phyloP scores from a whole-genome alignment of 2,797 vertebrate genomes.

The Typhlichthys subterraneus region DNA sequence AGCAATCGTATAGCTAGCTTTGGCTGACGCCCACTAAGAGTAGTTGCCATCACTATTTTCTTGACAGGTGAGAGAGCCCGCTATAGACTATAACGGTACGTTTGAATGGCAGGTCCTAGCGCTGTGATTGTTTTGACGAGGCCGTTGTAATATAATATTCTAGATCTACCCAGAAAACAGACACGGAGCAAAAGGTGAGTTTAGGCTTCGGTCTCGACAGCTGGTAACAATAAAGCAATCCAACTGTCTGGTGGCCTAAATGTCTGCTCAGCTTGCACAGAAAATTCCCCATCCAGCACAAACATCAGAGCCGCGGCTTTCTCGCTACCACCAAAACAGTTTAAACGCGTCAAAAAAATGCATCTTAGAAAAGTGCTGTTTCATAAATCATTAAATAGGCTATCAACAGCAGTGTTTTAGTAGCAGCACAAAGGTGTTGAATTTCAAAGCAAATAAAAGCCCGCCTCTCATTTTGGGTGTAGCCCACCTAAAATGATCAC shows the following conservation, averaged over 20 bases:
- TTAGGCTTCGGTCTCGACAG: slow-evolving; percentile 71
- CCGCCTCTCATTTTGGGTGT: slow-evolving; percentile 64
- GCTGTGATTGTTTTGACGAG: slow-evolving; percentile 62
- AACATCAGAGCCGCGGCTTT: slow-evolving; percentile 64
- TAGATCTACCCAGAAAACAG: slow-evolving; percentile 60
- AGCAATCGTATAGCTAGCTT: neutral
- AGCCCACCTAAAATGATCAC: slow-evolving; percentile 55
- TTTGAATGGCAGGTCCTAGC: slow-evolving; percentile 63
- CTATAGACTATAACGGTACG: slow-evolving; percentile 22
- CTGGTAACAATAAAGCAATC: slow-evolving; percentile 82
- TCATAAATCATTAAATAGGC: slow-evolving; percentile 54
- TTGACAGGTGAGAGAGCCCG: slow-evolving; percentile 49
- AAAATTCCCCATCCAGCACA: slow-evolving; percentile 80
- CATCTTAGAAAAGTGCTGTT: slow-evolving; percentile 47
- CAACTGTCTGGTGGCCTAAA: slow-evolving; percentile 77
- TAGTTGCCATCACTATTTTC: slow-evolving; percentile 31
- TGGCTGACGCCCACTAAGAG: slow-evolving; percentile 8
- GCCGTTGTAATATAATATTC: slow-evolving; percentile 65
- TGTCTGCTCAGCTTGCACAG: slow-evolving; percentile 78
- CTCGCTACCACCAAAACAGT: slow-evolving; percentile 67
- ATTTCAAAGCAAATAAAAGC: slow-evolving; percentile 57
- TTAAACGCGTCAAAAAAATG: slow-evolving; percentile 65
- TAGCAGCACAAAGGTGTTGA: slow-evolving; percentile 42
- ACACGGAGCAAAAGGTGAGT: slow-evolving; percentile 69
- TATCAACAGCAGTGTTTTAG: slow-evolving; percentile 53